These are phyloP conservation scores for Pluvialis apricaria DNA, from an alignment of 2,113 vertebrate species.

Conservation along the genomic window DNA sequence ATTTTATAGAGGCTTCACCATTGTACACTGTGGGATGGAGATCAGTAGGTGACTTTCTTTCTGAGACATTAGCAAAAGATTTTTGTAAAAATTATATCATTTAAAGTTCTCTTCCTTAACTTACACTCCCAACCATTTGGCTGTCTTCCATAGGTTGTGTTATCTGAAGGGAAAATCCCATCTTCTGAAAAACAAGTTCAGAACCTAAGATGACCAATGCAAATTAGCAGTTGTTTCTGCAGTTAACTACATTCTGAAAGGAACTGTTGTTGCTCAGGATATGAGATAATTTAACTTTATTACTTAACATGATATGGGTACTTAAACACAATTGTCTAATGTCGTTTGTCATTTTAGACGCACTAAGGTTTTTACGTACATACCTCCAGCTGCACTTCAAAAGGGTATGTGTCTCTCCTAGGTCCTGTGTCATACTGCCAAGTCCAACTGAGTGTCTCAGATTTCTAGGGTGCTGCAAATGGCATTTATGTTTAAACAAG, in stretches of 20 bases:
- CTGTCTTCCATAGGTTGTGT: background rate
- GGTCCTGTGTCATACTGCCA: background rate
- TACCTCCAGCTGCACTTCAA: background rate
- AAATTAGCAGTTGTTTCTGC: background rate
- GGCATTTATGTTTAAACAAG: background rate
- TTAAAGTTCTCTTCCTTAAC: background rate
- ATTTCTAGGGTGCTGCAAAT: background rate
- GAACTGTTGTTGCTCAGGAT: background rate
- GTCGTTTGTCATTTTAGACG: background rate
- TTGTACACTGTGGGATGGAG: background rate
- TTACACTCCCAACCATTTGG: background rate
- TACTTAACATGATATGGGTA: background rate
- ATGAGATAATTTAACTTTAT: background rate
- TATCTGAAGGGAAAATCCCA: background rate
- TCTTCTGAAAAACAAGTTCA: background rate
- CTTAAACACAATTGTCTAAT: background rate
- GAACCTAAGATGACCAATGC: background rate
- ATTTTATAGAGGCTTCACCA: background rate
- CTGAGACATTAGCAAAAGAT: background rate
- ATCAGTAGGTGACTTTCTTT: background rate
- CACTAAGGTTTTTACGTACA: background rate
- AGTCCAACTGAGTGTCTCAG: background rate
- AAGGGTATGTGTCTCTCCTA: background rate
- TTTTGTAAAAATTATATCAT: rapidly evolving
- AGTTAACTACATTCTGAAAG: background rate